phyloP scores from a whole-genome alignment of 2,113 vertebrate species.

The Odobenus rosmarus region DNA sequence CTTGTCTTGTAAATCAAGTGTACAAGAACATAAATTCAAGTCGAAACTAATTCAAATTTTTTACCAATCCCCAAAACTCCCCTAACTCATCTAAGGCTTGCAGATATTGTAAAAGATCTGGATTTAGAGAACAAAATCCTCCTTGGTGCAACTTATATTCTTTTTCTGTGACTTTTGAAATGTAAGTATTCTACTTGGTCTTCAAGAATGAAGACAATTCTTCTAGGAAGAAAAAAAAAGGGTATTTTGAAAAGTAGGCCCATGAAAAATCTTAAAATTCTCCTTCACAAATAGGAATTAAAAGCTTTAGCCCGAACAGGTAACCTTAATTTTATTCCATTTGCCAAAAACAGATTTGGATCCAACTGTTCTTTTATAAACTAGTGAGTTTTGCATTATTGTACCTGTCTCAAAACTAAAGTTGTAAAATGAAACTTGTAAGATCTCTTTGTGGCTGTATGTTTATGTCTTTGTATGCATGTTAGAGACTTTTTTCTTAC shows the following conservation, averaged over 20 bases:
- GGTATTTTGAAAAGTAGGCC: not conserved
- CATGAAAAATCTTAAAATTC: not conserved
- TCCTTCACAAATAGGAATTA: not conserved
- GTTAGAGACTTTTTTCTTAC: not conserved
- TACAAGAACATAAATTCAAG: not conserved
- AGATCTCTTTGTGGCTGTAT: not conserved
- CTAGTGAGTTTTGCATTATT: not conserved
- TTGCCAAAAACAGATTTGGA: not conserved
- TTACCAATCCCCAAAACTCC: not conserved
- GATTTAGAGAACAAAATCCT: not conserved
- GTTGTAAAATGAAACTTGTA: not conserved
- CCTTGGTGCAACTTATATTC: not conserved
- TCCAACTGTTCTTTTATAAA: not conserved
- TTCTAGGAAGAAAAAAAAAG: not conserved
- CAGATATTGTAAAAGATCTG: not conserved
- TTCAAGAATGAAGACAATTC: not conserved
- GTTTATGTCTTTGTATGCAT: not conserved
- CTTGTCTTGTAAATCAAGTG: not conserved
- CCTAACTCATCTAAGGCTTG: not conserved
- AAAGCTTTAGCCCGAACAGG: not conserved
- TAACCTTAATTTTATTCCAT: not conserved
- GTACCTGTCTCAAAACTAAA: not conserved
- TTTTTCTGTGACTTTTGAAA: not conserved
- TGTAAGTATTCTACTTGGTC: not conserved
- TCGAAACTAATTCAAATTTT: not conserved